Evolutionary conservation across 1,140 invertebrate genomes (phyloP), one percentile per base, ranked within the genome.

Genomic region (Caenorhabditis inopinata): DNA sequence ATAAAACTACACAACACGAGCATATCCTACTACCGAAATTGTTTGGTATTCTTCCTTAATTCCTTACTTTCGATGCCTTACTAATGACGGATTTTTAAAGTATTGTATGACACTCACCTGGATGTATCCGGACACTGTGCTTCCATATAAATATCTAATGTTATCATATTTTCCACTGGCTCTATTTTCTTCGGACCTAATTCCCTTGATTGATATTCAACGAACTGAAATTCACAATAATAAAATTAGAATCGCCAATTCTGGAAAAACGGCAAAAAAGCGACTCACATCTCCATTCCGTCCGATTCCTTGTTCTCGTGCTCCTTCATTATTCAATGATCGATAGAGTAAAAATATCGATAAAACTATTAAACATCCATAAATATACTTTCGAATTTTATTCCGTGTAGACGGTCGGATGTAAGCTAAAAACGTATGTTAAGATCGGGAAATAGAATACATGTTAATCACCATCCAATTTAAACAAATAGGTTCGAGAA

Each of bases 121-220:
- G 86, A 85, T 12, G 87, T 88, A 62, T 88, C 87, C 11, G 87
- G 87, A 81, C 87, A 88, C 76, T 87, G 87, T 16, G 87, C 74
- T 82, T 88, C 86, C 85, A 86, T 85, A 58, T 84, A 87, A 77
- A 87, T 62, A 14, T 78, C 84, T 6, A 85, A 23, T 45, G 76
- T 42, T 1, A 85, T 81, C 12, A 76, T 78, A 47, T 82, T 83
- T 18, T 74, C 45, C 12, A 74, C 62, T 11, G 77, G 68, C 9
- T 77, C 78, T 47, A 29, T 74, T 27, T 38, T 23, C 16, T 18
- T 27, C 2, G 78, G 42, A 9, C 16, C 25, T 35, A 38, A 21
- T n/a, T 16, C 25, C 32, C n/a, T 58, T 68, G 58, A 18, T 11
- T 38, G 16, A 9, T 38, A 68, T 68, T 68, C 58, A 1, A 68